Base-by-base conservation (phyloP, 2,797 vertebrate genomes). In the Neosilurus mollespiculum region DNA sequence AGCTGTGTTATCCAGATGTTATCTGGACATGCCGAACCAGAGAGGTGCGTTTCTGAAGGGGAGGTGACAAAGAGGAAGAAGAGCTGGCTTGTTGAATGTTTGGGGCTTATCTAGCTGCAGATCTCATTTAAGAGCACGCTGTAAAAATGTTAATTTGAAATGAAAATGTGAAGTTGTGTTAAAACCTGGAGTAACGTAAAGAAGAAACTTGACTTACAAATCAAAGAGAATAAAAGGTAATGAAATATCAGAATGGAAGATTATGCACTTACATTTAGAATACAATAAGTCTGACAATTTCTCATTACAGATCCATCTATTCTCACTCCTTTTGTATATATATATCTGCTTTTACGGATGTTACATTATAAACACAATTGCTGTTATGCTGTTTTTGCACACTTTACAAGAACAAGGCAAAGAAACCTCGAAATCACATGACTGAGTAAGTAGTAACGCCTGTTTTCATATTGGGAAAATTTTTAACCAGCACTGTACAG, bases 391-490 rank as follows among this genome's bases (percentile, higher is more conserved):
- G 22, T 76, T 76, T 12, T 51, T 26, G n/a, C 43, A 51, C 9
- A 1, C 18, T 78, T 64, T 51, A 14, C 59, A 26, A 78, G 22
- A 62, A 15, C 58, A 62, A 49, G 22, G 58, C 34, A 9, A 8
- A 54, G 76, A 83, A 53, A 30, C 53, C 43, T 54, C 76, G 2
- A 72, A 79, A 72, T 56, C 56, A 71, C 62, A 61, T 61, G 62
- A 67, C 26, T 15, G 53, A 69, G 56, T n/a, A 58, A 80, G 53
- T 64, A 53, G 18, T 58, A 82, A 80, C 81, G 51, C 51, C 81
- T 70, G 51, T 16, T 85, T 82, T 77, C 16, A 80, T 83, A 75
- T 62, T 76, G 43, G 56, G 80, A 51, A 43, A 62, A 43, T 62
- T 73, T 72, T 85, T 83, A 80, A 80, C 62, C 37, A 54, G 67